Percentiles rank a stretch among this genome's conserved stretches.
phyloP scores from a whole-genome alignment of 2,888 invertebrate genomes.

The Ornithoptera priamus region DNA sequence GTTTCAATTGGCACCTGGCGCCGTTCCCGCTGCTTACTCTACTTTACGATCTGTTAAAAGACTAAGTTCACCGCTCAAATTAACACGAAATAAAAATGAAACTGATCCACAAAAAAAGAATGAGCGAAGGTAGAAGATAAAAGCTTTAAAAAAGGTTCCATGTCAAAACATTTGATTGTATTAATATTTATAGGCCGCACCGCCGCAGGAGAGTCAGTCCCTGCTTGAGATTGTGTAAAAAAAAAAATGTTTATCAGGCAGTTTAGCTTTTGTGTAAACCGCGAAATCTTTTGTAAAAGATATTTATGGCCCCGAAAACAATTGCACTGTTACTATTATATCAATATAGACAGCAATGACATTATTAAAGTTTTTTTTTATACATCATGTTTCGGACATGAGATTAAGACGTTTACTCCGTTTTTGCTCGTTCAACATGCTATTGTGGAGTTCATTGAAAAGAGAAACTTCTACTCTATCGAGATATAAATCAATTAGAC shows the following conservation, averaged over 20 bases:
- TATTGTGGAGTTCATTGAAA: constrained; percentile 20
- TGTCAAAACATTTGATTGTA: constrained; percentile 81
- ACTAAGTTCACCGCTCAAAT: constrained; percentile 79
- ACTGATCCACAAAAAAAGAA: constrained; percentile 71
- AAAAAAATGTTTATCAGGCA: constrained; percentile 79
- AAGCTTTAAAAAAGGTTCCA: constrained; percentile 76
- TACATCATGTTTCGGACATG: constrained; percentile 39
- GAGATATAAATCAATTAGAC: constrained; percentile 4
- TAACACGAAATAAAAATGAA: constrained; percentile 79
- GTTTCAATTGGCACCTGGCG: constrained; percentile 63
- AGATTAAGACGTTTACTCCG: constrained; percentile 68
- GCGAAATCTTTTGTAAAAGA: constrained; percentile 75
- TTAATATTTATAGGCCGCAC: constrained; percentile 78
- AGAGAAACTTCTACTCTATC: constrained; percentile 8
- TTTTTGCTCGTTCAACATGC: constrained; percentile 50
- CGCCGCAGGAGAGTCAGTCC: constrained; percentile 72
- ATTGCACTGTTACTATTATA: constrained; percentile 78
- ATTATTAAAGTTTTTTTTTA: constrained; percentile 66
- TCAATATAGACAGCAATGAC: constrained; percentile 77
- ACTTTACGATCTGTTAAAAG: constrained; percentile 82
- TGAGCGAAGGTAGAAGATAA: constrained; percentile 76
- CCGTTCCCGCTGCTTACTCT: constrained; percentile 52
- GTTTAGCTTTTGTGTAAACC: constrained; percentile 80
- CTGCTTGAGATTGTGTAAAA: constrained; percentile 53
- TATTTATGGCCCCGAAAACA: constrained; percentile 78